Base-by-base conservation (phyloP, 2,888 invertebrate species). In the Fabriciana adippe region DNA sequence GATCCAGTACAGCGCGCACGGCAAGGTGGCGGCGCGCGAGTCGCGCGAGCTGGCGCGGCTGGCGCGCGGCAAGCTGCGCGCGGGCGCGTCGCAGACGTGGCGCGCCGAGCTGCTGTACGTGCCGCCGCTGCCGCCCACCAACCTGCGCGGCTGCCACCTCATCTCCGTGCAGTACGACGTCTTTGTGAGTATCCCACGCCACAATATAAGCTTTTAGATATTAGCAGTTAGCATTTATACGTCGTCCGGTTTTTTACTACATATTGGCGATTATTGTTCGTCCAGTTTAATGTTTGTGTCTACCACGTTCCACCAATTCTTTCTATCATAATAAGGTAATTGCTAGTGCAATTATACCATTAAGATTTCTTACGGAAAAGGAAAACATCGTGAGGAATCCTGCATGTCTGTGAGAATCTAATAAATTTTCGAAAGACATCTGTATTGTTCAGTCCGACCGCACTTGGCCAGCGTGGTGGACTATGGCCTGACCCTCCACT, bases 91-190 rank as follows among this genome's bases (percentile, higher is more conserved):
- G 69, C 97, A 97, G 84, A 95, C 95, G 86, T 98, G 98, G 97
- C 94, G 96, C 72, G 96, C 96, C 82, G 97, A 98, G 86, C 95
- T 97, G 82, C 94, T 98, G 66, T 97, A 97, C 86, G 97, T 99
- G 73, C 98, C 98, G 70, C 98, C 98, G 41, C 92, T 99, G 79
- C 98, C 98, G 72, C 98, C 98, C 50, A 98, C 98, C 71, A 97
- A 98, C 93, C 94, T 99, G 66, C 94, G 98, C 78, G 98, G 98
- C 68, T 99, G 98, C 85, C 97, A 98, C 88, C 95, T 99, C 78
- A 98, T 99, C 80, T 95, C 96, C 83, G 97, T 99, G 78, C 96
- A 97, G 78, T 99, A 99, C 83, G 97, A 98, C 85, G 97, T 98
- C 65, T 97, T 96, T 85, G 97, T 97, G 87, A 96, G 97, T 95